phyloP scores from a whole-genome alignment of 2,888 invertebrate genomes.

The Dryobota labecula region DNA sequence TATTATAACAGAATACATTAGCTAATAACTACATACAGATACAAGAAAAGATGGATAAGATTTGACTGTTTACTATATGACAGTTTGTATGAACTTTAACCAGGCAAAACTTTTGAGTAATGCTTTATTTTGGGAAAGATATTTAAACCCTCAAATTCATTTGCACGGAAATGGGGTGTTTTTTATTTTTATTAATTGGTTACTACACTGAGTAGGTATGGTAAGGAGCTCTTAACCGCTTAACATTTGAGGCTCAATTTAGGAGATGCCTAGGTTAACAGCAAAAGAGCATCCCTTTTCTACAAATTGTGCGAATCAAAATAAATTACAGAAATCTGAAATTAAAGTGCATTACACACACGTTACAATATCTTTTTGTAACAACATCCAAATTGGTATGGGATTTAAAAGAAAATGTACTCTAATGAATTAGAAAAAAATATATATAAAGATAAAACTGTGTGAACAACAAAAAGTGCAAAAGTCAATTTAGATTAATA shows the following conservation, averaged over 20 bases:
- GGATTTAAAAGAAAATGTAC: background rate
- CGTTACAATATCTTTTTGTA: background rate
- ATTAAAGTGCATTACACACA: conserved; percentile 22
- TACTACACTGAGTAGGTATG: background rate
- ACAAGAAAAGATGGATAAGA: background rate
- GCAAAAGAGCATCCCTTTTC: background rate
- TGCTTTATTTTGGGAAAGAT: background rate
- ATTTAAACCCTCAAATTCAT: background rate
- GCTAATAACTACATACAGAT: background rate
- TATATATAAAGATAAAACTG: background rate
- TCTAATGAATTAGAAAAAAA: background rate
- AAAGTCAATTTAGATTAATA: background rate
- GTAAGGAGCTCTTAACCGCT: background rate
- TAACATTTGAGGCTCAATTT: background rate
- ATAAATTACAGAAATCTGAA: conserved; percentile 33
- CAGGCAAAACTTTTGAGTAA: background rate
- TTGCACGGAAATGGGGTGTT: background rate
- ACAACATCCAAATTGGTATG: conserved; percentile 1
- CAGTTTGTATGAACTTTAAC: background rate
- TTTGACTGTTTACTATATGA: background rate
- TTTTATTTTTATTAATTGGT: background rate
- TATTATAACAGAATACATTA: background rate
- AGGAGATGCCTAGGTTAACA: background rate
- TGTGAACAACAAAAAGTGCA: background rate
- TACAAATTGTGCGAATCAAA: background rate